These are phyloP conservation scores for Digitonthophagus gazella DNA, from an alignment of 2,888 invertebrate species.

Conservation along the genomic window DNA sequence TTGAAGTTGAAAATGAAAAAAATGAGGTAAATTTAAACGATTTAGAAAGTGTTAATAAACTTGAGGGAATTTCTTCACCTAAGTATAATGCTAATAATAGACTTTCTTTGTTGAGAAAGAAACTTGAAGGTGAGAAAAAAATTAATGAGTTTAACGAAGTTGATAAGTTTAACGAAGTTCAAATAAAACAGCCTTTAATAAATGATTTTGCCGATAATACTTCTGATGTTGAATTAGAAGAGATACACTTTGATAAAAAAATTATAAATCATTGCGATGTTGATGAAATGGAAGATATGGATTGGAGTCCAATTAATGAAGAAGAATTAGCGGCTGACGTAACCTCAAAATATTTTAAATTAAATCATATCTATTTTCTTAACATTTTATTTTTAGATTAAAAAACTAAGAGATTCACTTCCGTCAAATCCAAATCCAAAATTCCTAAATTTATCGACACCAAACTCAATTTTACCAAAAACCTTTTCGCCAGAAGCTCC, in stretches of 20 bases:
- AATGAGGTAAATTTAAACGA: too few relatives aligned
- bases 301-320: constrained; percentile 37
- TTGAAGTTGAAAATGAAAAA: too few relatives aligned
- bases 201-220: neutral
- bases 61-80: too few relatives aligned
- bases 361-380: constrained; percentile 27
- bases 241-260: neutral
- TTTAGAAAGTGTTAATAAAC: too few relatives aligned
- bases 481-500: neutral
- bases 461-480: neutral
- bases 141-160: too few relatives aligned
- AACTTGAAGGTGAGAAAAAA: too few relatives aligned
- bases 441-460: neutral
- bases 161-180: too few relatives aligned
- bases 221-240: neutral
- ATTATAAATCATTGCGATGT: neutral
- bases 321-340: constrained; percentile 33
- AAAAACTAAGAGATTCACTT: constrained; percentile 30
- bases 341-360: too few relatives aligned
- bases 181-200: too few relatives aligned
- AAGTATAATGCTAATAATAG: too few relatives aligned
- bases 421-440: constrained; percentile 8
- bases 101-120: too few relatives aligned
- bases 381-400: constrained; percentile 36
- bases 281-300: constrained; percentile 31